Evolutionary conservation across 2,113 vertebrate species (phyloP).

Genomic region (Amphiprion ocellaris): DNA sequence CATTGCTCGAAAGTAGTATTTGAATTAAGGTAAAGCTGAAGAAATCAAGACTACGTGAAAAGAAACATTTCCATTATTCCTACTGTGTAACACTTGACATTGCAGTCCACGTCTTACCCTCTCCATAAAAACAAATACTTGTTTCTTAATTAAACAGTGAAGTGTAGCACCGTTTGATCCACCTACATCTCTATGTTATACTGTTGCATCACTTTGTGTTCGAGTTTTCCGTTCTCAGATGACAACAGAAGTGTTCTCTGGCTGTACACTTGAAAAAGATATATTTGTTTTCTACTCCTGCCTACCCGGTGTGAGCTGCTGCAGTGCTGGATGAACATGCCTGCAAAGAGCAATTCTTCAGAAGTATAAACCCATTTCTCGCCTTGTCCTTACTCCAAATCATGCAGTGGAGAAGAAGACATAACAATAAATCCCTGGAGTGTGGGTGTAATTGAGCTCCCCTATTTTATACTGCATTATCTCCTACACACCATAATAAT

Average conservation of each 20-base stretch:
- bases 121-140: background rate
- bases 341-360: constrained; percentile 10
- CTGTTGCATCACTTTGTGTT: background rate
- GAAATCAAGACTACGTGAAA: background rate
- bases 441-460: constrained; percentile 37
- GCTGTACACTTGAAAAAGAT: background rate
- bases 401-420: constrained; percentile 16
- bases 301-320: constrained; percentile 7
- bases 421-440: constrained; percentile 36
- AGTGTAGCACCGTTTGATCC: background rate
- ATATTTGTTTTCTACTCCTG: constrained; percentile 1
- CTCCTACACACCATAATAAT: constrained; percentile 14
- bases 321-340: background rate
- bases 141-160: background rate
- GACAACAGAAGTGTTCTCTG: background rate
- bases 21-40: background rate
- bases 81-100: background rate
- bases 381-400: constrained; percentile 23
- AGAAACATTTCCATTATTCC: background rate
- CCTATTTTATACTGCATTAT: constrained; percentile 29
- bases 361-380: constrained; percentile 24
- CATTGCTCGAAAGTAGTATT: background rate
- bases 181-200: background rate
- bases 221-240: background rate
- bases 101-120: background rate